Evolutionary conservation across 2,888 invertebrate species (phyloP).

Genomic region (Adelphocoris suturalis): DNA sequence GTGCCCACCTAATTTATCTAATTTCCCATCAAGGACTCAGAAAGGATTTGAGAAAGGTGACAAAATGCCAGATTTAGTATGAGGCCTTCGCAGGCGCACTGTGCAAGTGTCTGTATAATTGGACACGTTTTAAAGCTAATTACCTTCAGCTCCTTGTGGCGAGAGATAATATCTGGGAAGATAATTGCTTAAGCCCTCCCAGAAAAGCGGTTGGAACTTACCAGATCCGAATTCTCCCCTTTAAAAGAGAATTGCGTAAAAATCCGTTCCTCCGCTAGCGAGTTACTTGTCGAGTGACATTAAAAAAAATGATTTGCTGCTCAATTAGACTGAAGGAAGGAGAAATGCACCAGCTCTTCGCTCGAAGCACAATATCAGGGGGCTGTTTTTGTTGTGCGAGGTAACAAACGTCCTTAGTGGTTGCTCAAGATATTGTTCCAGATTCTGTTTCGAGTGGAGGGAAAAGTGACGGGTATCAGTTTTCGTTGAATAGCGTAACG

Average conservation of each 20-base stretch:
- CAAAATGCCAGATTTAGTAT: background rate
- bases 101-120: slow-evolving; percentile 18
- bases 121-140: slow-evolving; percentile 23
- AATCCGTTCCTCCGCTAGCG: background rate
- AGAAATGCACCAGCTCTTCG: background rate
- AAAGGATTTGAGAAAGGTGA: slow-evolving; percentile 7
- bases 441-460: slow-evolving; percentile 10
- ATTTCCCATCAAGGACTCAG: background rate
- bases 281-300: background rate
- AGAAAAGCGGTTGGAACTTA: background rate
- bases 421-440: slow-evolving; percentile 6
- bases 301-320: slow-evolving; percentile 15
- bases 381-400: background rate
- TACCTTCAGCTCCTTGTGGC: background rate
- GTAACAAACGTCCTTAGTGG: background rate
- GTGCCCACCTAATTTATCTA: background rate
- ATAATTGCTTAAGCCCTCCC: background rate
- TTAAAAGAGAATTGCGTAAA: background rate
- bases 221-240: background rate
- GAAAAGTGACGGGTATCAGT: slow-evolving; percentile 12
- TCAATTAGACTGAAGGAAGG: background rate
- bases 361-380: background rate
- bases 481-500: background rate
- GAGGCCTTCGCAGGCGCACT: slow-evolving; percentile 5
- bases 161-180: slow-evolving; percentile 10